Conservation (phyloP, 2,797 vertebrate species). For the Poecilia wingei region DNA sequence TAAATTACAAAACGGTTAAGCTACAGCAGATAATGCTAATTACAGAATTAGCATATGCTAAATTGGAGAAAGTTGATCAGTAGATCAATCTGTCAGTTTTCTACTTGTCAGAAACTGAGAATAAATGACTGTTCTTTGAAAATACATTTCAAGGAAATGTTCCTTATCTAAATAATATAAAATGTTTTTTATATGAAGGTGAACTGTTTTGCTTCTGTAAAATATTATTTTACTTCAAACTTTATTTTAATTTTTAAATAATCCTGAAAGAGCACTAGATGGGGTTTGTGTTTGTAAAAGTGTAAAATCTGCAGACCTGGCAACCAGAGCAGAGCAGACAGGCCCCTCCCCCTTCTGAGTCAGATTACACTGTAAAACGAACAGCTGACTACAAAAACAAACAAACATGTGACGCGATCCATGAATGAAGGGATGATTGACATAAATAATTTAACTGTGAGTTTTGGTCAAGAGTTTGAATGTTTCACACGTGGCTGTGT, state of each 20-base stretch:
- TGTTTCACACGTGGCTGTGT: neutral
- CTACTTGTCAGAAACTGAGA: too few species aligned
- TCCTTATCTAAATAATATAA: too few species aligned
- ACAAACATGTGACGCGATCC: neutral
- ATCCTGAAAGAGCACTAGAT: neutral
- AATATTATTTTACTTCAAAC: neutral
- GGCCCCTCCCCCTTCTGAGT: neutral
- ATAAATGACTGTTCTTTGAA: too few species aligned
- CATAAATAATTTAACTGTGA: neutral
- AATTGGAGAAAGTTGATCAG: too few species aligned
- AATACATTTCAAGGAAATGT: too few species aligned
- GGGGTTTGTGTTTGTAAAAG: neutral
- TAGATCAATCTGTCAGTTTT: too few species aligned
- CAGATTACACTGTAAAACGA: neutral
- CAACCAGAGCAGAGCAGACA: neutral
- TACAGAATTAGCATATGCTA: too few species aligned
- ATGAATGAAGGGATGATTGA: neutral
- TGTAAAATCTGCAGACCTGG: constrained; percentile 1
- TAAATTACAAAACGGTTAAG: too few species aligned
- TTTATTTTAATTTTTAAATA: neutral
- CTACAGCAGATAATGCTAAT: too few species aligned
- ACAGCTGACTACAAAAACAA: neutral
- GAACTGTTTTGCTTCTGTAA: neutral
- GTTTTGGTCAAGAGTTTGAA: neutral
- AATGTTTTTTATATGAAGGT: neutral